phyloP scores from a whole-genome alignment of 2,888 invertebrate species.

The Epinotia ramella region DNA sequence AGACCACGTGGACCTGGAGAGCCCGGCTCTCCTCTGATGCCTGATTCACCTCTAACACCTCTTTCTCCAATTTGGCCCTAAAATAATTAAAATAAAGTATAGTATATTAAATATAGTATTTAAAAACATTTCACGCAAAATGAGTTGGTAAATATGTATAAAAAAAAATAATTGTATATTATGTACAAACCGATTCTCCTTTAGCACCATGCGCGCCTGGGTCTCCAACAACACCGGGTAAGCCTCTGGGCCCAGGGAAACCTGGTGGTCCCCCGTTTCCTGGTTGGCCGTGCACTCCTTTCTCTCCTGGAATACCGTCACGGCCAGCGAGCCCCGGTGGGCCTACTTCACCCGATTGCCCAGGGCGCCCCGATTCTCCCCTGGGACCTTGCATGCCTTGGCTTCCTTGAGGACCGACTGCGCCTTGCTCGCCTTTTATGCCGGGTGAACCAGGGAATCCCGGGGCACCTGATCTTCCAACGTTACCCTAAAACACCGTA shows the following conservation, averaged over 20 bases:
- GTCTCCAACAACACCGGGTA: conserved; percentile 90
- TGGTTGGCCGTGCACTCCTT: conserved; percentile 89
- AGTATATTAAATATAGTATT: too few species aligned
- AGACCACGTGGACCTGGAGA: conserved; percentile 90
- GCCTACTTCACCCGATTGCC: conserved; percentile 91
- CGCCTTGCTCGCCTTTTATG: conserved; percentile 92
- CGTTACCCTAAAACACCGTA: conserved; percentile 85
- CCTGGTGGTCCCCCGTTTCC: conserved; percentile 92
- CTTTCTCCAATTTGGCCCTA: conserved; percentile 92
- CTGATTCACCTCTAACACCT: conserved; percentile 92
- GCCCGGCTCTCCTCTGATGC: conserved; percentile 91
- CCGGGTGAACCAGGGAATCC: conserved; percentile 94
- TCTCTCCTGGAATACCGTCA: conserved; percentile 93
- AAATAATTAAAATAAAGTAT: conserved; percentile 44
- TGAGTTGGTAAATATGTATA: not conserved
- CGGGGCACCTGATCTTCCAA: conserved; percentile 93
- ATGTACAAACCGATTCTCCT: conserved; percentile 86
- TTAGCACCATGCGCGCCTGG: conserved; percentile 90
- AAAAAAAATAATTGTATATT: not conserved
- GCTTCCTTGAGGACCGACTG: conserved; percentile 91
- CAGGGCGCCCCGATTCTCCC: conserved; percentile 92
- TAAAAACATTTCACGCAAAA: not conserved
- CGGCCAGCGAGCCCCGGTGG: conserved; percentile 90
- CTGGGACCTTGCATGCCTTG: conserved; percentile 93
- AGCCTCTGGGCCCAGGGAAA: conserved; percentile 92